A percentile compares a stretch with the other conserved stretches of the same genome.
These are phyloP conservation scores for Tupiocoris notatus DNA, from an alignment of 2,888 invertebrate genomes.

Conservation along the genomic window DNA sequence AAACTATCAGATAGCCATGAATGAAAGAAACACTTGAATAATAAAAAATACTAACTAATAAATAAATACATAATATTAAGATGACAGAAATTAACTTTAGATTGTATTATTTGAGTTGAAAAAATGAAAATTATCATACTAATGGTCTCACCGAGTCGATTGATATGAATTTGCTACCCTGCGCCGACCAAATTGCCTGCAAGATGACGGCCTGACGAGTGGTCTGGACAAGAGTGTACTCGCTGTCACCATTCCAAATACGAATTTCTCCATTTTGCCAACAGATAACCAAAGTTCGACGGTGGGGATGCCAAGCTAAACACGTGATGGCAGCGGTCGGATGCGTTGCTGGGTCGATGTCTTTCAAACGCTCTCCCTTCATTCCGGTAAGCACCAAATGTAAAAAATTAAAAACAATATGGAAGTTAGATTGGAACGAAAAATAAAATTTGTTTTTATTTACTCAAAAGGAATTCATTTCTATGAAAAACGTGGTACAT, in stretches of 20 bases:
- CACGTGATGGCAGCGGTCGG: constrained; percentile 77
- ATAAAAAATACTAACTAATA: too few species aligned
- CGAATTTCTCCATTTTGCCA: constrained; percentile 92
- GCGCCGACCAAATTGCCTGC: constrained; percentile 66
- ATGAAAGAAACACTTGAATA: too few species aligned
- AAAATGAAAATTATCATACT: not conserved
- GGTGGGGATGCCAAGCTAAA: constrained; percentile 85
- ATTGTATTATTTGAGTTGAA: not conserved
- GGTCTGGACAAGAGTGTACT: constrained; percentile 63
- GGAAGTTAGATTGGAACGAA: too few species aligned
- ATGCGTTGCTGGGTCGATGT: constrained; percentile 73
- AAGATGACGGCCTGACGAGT: constrained; percentile 60
- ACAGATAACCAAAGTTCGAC: constrained; percentile 76
- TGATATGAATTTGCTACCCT: constrained; percentile 81
- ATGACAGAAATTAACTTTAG: not conserved
- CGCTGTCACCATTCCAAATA: constrained; percentile 66
- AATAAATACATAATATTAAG: too few species aligned
- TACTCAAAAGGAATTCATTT: too few species aligned
- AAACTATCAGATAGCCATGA: too few species aligned
- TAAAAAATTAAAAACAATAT: too few species aligned
- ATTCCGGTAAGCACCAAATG: too few species aligned
- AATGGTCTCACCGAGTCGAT: constrained; percentile 70
- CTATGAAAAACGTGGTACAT: not conserved
- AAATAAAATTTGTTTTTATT: too few species aligned
- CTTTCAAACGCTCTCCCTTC: constrained; percentile 72